Conservation (phyloP, 2,797 vertebrate genomes). For the Lepilemur septentrionalis region DNA sequence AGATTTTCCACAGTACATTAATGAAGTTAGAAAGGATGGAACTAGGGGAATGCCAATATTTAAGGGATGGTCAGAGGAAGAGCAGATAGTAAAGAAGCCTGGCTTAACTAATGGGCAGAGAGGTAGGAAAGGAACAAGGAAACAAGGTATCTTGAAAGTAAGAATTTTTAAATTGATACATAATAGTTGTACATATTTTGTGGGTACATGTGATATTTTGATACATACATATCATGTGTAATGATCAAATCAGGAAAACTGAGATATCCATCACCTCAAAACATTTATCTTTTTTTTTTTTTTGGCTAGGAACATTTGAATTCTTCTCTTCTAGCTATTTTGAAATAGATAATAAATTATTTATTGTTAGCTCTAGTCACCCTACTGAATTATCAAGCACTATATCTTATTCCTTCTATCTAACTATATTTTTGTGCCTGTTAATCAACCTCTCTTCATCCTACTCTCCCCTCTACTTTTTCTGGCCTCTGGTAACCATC, state of each 20-base stretch:
- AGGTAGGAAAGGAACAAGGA: neutral
- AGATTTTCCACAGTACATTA: neutral
- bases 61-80: neutral
- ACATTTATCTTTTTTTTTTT: neutral
- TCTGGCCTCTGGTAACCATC: neutral
- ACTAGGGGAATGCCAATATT: neutral
- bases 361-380: neutral
- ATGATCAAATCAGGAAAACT: neutral
- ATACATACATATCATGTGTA: neutral
- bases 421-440: neutral
- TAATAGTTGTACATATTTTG: neutral
- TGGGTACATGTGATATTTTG: neutral
- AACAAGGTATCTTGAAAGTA: neutral
- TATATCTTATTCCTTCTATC: neutral
- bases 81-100: neutral
- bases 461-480: neutral
- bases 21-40: conserved; percentile 32
- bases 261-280: neutral
- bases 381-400: neutral
- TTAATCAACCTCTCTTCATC: neutral
- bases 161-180: neutral
- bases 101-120: neutral
- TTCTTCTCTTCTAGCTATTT: neutral
- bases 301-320: neutral
- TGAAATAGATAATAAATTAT: neutral